phyloP scores from a whole-genome alignment of 1,140 invertebrate species.

The Kradibia gibbosae region DNA sequence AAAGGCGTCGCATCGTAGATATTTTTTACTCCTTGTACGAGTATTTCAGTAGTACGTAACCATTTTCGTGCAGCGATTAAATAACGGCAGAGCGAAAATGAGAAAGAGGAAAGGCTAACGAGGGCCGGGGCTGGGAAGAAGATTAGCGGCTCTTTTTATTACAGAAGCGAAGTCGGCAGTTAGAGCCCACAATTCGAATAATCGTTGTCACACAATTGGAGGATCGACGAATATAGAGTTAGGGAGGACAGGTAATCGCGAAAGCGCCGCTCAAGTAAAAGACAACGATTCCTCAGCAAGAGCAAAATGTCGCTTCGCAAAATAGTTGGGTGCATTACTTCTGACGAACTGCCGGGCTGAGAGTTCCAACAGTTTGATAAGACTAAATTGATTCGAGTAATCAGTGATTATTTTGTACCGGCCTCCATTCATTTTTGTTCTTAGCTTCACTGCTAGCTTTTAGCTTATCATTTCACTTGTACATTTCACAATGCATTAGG shows the following conservation, averaged over 20 bases:
- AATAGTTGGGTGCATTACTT: neutral
- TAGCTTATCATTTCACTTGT: neutral
- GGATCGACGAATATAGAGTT: neutral
- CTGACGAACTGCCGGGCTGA: neutral
- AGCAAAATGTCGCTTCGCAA: neutral
- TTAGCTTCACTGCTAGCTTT: neutral
- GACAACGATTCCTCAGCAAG: neutral
- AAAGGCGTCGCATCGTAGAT: neutral
- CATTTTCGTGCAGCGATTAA: slow-evolving; percentile 1
- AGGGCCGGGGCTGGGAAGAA: neutral
- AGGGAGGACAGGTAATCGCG: neutral
- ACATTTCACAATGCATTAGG: neutral
- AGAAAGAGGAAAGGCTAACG: neutral
- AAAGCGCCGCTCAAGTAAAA: neutral
- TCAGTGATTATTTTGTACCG: neutral
- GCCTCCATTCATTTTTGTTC: neutral
- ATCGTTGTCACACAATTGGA: neutral
- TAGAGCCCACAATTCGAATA: neutral
- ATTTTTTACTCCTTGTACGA: neutral
- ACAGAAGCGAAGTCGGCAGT: neutral
- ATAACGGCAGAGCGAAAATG: neutral
- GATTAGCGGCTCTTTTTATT: neutral
- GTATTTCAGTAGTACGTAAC: neutral
- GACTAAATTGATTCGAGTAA: slow-evolving; percentile 53
- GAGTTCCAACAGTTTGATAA: slow-evolving; percentile 47